A percentile compares a stretch with the other conserved stretches of the same genome.
phyloP scores from a whole-genome alignment of 2,797 vertebrate species.

The Iguana delicatissima region DNA sequence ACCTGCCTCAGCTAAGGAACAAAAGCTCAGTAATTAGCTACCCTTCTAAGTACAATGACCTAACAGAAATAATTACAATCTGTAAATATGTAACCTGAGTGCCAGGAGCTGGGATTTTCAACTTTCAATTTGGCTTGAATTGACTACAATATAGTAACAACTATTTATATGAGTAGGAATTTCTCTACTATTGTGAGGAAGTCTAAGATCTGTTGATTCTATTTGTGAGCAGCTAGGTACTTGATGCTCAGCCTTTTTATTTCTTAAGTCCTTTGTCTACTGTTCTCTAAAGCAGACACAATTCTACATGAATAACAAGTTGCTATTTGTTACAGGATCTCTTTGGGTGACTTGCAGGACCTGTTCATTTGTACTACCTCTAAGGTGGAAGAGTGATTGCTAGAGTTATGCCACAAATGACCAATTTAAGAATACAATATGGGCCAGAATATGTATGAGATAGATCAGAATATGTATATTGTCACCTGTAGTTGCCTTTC shows the following conservation, averaged over 20 bases:
- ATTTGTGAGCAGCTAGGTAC: not conserved
- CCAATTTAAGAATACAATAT: not conserved
- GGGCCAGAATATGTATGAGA: not conserved
- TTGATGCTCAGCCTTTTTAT: not conserved
- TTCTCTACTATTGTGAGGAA: not conserved
- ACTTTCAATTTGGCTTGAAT: not conserved
- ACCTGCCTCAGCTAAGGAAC: not conserved
- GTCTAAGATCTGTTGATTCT: not conserved
- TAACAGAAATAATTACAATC: not conserved
- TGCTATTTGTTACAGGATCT: not conserved
- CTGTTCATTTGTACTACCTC: not conserved
- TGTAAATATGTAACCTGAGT: not conserved
- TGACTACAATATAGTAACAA: not conserved
- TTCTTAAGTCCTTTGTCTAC: not conserved
- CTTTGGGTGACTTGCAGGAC: not conserved
- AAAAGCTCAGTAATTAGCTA: not conserved
- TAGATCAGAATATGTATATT: not conserved
- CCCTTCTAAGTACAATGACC: not conserved
- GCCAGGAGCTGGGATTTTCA: not conserved
- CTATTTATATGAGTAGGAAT: not conserved
- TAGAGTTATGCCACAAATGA: not conserved
- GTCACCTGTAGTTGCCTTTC: not conserved
- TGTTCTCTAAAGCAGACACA: not conserved
- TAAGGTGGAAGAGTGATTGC: not conserved
- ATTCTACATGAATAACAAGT: not conserved